Evolutionary conservation across 2,797 vertebrate genomes (phyloP).

Genomic region (Hapalemur alaotrensis): DNA sequence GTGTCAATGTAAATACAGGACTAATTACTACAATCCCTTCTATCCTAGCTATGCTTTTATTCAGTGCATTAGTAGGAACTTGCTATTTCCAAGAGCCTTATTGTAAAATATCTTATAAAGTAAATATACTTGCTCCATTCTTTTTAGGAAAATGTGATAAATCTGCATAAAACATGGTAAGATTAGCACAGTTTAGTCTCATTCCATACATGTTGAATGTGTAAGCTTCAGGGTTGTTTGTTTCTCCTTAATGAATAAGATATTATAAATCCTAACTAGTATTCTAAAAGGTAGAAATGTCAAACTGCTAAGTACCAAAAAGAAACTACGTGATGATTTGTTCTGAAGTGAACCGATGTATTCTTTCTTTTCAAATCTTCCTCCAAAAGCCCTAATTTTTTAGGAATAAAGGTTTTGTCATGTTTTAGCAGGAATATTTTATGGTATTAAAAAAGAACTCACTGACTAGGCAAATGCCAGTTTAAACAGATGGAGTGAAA

Average conservation of each 20-base stretch:
- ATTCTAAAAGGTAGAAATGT: slow-evolving; percentile 55
- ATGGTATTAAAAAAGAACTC: slow-evolving; percentile 66
- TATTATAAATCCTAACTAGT: slow-evolving; percentile 40
- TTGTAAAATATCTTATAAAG: background rate
- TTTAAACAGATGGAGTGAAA: slow-evolving; percentile 76
- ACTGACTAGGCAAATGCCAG: slow-evolving; percentile 66
- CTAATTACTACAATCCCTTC: background rate
- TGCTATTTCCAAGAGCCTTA: background rate
- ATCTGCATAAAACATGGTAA: background rate
- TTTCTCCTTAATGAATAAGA: slow-evolving; percentile 23
- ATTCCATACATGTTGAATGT: slow-evolving; percentile 29
- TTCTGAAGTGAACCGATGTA: slow-evolving; percentile 35
- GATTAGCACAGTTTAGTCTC: background rate
- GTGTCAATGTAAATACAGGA: background rate
- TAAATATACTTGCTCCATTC: background rate
- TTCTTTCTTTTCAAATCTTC: slow-evolving; percentile 28
- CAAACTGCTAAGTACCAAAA: background rate
- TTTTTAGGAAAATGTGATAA: background rate
- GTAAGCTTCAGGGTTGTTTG: background rate
- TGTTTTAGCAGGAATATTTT: slow-evolving; percentile 59
- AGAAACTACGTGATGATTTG: background rate
- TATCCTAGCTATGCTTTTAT: background rate
- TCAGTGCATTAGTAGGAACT: background rate
- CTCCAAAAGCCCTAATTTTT: slow-evolving; percentile 53
- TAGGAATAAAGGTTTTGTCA: slow-evolving; percentile 28